Conservation (phyloP, 2,113 vertebrate species). For the Aptenodytes forsteri region DNA sequence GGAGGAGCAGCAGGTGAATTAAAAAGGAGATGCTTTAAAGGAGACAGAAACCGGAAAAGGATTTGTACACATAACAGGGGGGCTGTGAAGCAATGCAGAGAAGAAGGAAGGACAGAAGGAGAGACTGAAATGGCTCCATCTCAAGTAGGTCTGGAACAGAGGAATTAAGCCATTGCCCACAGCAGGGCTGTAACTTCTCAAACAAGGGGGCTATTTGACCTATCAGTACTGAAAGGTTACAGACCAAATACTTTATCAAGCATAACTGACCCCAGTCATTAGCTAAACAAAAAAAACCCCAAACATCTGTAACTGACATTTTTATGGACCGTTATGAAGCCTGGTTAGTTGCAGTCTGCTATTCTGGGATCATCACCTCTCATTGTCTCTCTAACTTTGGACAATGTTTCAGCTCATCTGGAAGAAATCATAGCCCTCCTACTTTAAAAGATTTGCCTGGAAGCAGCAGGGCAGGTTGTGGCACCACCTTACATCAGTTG, state of each 20-base stretch:
- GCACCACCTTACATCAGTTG: not conserved
- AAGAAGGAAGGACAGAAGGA: not conserved
- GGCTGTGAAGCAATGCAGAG: not conserved
- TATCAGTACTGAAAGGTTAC: not conserved
- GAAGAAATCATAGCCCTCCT: not conserved
- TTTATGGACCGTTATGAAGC: not conserved
- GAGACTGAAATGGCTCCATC: not conserved
- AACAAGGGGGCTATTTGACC: not conserved
- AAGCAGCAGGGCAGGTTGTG: not conserved
- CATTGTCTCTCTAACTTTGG: not conserved
- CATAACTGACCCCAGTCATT: not conserved
- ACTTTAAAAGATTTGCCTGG: not conserved
- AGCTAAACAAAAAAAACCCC: not conserved
- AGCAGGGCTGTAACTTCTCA: not conserved
- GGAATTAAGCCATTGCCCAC: not conserved
- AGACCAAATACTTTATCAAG: not conserved
- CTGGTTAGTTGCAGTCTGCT: not conserved
- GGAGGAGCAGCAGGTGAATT: not conserved
- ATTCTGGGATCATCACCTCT: not conserved
- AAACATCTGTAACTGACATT: not conserved
- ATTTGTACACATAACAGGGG: not conserved
- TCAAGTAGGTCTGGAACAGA: not conserved
- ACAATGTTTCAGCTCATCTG: not conserved
- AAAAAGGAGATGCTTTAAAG: not conserved
- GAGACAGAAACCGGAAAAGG: not conserved